Percentiles rank a stretch among this genome's conserved stretches.
Conservation (phyloP, 2,888 invertebrate species). For the Onthophagus sagittarius region DNA sequence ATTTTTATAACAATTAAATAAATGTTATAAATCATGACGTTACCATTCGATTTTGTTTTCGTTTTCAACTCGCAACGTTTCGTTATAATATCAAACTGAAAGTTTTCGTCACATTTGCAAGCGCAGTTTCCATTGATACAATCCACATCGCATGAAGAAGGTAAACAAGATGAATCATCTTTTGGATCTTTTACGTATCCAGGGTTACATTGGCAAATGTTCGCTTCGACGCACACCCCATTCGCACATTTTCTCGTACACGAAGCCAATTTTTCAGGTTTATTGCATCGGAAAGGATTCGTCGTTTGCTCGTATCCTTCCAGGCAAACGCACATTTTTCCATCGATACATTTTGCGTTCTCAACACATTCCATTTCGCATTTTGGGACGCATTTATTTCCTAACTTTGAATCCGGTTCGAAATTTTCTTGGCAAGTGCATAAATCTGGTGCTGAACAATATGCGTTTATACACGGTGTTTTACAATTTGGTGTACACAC, state of each 20-base stretch:
- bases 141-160: constrained; percentile 22
- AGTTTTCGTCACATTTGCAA: neutral
- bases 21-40: neutral
- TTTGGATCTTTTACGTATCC: neutral
- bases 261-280: neutral
- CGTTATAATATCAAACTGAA: neutral
- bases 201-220: neutral
- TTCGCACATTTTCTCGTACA: neutral
- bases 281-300: neutral
- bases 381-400: constrained; percentile 24
- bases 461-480: constrained; percentile 18
- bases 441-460: neutral
- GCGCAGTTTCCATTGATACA: constrained; percentile 22
- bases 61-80: constrained; percentile 5
- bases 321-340: neutral
- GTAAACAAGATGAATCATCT: constrained; percentile 18
- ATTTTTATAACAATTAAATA: no score
- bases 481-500: constrained; percentile 25
- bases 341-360: neutral
- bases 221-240: neutral
- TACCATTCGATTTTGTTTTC: neutral
- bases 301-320: neutral
- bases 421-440: constrained; percentile 25
- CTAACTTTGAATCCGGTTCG: neutral
- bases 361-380: neutral